Conservation (phyloP, 2,888 invertebrate species). For the Diplolepis rosae region DNA sequence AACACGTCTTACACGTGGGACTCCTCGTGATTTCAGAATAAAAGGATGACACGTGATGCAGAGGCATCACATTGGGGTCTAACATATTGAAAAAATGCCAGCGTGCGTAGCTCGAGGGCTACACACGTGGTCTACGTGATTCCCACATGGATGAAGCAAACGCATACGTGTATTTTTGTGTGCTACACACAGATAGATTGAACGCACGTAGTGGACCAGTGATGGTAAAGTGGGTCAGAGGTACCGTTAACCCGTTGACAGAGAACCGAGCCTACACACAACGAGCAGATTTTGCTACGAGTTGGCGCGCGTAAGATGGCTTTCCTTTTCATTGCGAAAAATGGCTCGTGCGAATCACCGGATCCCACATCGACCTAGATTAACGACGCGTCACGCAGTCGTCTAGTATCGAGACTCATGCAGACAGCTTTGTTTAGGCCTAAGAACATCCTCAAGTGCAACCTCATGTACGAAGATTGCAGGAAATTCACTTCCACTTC, state of each 20-base stretch:
- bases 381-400: constrained; percentile 43
- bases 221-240: constrained; percentile 67
- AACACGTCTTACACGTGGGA: not conserved
- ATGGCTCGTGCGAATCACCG: constrained; percentile 71
- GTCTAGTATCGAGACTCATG: not conserved
- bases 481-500: constrained; percentile 56
- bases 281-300: constrained; percentile 62
- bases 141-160: constrained; percentile 50
- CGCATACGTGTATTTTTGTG: constrained; percentile 19
- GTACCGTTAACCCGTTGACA: constrained; percentile 72
- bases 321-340: constrained; percentile 74
- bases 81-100: not conserved
- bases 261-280: constrained; percentile 54
- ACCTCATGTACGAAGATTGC: constrained; percentile 40
- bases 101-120: constrained; percentile 51
- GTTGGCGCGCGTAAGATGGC: constrained; percentile 62
- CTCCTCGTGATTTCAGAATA: not conserved
- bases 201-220: constrained; percentile 55
- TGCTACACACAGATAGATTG: constrained; percentile 40
- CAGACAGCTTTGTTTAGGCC: no score
- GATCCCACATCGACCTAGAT: constrained; percentile 68
- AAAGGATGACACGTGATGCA: not conserved
- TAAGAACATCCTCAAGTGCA: no score
- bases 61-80: not conserved
- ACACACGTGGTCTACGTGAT: constrained; percentile 53